Conservation (phyloP, 30 jellyfish, hydroid and myxozoan genomes). For the Aurelia coerulea region DNA sequence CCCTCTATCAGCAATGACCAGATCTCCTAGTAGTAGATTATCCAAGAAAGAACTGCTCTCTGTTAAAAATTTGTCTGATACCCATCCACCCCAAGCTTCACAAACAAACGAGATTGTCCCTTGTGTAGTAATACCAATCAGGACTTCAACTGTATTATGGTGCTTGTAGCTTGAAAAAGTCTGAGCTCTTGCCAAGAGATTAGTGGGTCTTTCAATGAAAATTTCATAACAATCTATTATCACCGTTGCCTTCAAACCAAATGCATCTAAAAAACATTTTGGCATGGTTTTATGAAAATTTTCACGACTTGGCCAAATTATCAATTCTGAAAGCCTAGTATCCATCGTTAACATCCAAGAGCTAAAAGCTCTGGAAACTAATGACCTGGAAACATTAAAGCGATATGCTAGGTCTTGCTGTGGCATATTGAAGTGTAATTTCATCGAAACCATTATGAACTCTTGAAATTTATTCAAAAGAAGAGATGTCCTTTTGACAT, state of each 20-base stretch:
- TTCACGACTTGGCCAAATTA: conserved; percentile 49
- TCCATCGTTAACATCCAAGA: conserved; percentile 50
- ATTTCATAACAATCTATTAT: conserved; percentile 11
- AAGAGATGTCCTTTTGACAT: no score
- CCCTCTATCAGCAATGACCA: no score
- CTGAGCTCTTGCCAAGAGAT: no score
- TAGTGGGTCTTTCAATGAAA: conserved; percentile 46
- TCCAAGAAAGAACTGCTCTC: no score
- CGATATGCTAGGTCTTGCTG: conserved; percentile 67
- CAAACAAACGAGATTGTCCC: conserved; percentile 58
- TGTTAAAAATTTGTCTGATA: no score
- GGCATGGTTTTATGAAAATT: conserved; percentile 53
- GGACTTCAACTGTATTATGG: conserved; percentile 34
- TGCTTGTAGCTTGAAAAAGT: no score
- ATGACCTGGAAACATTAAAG: conserved; percentile 46
- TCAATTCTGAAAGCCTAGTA: conserved; percentile 26
- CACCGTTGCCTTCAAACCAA: no score
- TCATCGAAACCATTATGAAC: no score
- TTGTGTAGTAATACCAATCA: conserved; percentile 62
- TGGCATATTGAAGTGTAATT: no score
- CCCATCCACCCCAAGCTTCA: conserved; percentile 50
- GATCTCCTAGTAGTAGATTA: no score
- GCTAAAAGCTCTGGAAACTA: conserved; percentile 33
- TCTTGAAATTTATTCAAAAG: no score
- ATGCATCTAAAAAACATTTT: conserved; percentile 44